Evolutionary conservation across 2,888 invertebrate genomes (phyloP), one percentile per base, ranked within the genome.

Genomic region (Diarsia brunnea): DNA sequence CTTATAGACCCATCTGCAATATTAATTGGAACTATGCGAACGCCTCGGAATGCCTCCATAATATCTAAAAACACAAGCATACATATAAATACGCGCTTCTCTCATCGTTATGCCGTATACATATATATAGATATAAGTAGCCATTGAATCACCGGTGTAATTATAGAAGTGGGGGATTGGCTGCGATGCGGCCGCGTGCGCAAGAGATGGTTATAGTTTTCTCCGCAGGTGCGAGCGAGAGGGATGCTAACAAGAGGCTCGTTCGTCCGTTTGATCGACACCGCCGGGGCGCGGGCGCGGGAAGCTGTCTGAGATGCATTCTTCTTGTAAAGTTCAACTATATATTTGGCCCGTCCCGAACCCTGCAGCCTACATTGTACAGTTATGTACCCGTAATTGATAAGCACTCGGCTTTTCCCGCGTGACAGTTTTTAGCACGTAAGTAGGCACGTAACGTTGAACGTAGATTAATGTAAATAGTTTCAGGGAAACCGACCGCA

Each of bases 91-190:
- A 93, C 92, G 90, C 89, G 94, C 92, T 94, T 94, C 94, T 94
- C 94, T 94, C 94, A 93, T 95, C 95, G 95, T 95, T 95, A 95
- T 95, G 92, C 93, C 92, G 90, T 93, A 92, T 94, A 95, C 92
- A 92, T 92, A 92, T 91, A 91, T 94, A 95, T 94, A 96, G 92
- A 93, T 95, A 96, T 96, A 96, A 95, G 96, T 95, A 95, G 96
- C 95, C 95, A 96, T 96, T 96, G 96, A 96, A 96, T 96, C 96
- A 96, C 96, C 95, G 95, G 93, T 95, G 96, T 96, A 96, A 96
- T 96, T 96, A 96, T 96, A 96, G 96, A 96, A 96, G 96, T 96
- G 96, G 96, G 96, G 96, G 96, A 96, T 96, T 96, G 96, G 96
- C 95, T 96, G 95, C 94, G 96, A 94, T 95, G 96, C 94, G 94